phyloP scores from a whole-genome alignment of 23 tunicate genomes.

The Styela clava region DNA sequence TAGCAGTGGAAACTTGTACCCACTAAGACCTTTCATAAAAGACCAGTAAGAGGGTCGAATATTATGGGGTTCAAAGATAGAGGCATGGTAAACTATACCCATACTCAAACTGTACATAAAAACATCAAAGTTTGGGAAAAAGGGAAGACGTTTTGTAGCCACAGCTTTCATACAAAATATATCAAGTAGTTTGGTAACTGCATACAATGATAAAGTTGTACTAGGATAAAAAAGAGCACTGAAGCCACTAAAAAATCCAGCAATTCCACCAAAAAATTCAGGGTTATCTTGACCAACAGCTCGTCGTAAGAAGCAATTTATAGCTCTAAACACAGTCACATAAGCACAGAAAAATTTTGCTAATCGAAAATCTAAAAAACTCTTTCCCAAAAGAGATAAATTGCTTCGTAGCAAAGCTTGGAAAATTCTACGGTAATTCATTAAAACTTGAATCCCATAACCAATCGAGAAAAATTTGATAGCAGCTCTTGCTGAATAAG shows the following conservation, averaged over 20 bases:
- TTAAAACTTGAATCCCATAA: conserved; percentile 26
- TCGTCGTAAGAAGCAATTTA: conserved; percentile 57
- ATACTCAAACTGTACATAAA: conserved; percentile 44
- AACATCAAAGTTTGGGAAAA: conserved; percentile 36
- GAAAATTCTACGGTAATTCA: not conserved
- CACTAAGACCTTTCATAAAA: conserved; percentile 42
- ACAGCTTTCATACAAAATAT: conserved; percentile 38
- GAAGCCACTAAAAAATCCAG: conserved; percentile 65
- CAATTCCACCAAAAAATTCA: conserved; percentile 40
- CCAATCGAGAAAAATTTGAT: conserved; percentile 42
- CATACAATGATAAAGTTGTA: conserved; percentile 54
- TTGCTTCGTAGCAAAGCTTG: not conserved
- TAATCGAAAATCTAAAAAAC: not conserved
- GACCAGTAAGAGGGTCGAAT: conserved; percentile 68
- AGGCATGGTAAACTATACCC: conserved; percentile 49
- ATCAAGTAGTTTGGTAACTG: conserved; percentile 53
- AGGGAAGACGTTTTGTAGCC: conserved; percentile 25
- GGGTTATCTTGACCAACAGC: conserved; percentile 35
- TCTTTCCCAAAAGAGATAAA: not conserved
- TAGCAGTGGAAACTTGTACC: conserved; percentile 48
- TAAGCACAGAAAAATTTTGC: conserved; percentile 36
- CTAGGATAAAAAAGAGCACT: conserved; percentile 56
- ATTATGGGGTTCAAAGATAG: conserved; percentile 58
- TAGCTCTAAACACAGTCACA: conserved; percentile 27
- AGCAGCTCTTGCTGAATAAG: not conserved